Base-by-base conservation (phyloP, 1,140 invertebrate species). In the Zaprionus inermis region DNA sequence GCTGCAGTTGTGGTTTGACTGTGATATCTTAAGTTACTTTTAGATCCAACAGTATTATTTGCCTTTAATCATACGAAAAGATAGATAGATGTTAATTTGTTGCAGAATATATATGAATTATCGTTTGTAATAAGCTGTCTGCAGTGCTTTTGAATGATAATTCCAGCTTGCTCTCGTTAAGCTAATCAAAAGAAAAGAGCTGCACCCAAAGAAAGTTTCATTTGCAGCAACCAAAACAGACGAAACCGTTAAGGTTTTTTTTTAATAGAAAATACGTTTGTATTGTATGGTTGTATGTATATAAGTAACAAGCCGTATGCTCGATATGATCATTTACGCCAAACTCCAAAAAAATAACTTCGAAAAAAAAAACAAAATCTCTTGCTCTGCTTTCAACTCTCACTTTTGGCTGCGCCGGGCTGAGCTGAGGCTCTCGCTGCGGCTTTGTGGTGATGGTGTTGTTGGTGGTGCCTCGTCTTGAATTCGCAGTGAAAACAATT, bases 321-420 rank as follows among this genome's bases (percentile, higher is more conserved):
- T 70, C 55, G 79, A 86, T 82, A 82, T 60, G 65, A 81, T 81
- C 81, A 71, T 63, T 65, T 60, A 63, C 51, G 60, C 46, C 44
- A 18, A 58, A 41, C 59, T 46, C 44, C 56, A 58, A 57, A 57
- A 76, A 72, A 69, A 88, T n/a, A 88, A 28, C 24, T 28, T 28
- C 0, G 24, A 51, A 67, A 61, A 71, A 57, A 76, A 72, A 69
- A 83, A 88, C 82, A 69, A 89, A 86, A 86, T 86, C 84, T 72
- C 63, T 83, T 34, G 55, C 63, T 44, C 38, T 18, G 30, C 36
- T 44, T 63, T 75, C 51, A 83, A 86, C 83, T 86, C 84, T 86
- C 84, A 86, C 83, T 79, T 86, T 83, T 63, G 75, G 38, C n/a
- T 7, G 38, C 38, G 6, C 77, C 69, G 69, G 49, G 67, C 56